Percentiles rank a stretch among this genome's conserved stretches.
These are phyloP conservation scores for Thamnophis elegans DNA, from an alignment of 2,797 vertebrate species.

Conservation along the genomic window DNA sequence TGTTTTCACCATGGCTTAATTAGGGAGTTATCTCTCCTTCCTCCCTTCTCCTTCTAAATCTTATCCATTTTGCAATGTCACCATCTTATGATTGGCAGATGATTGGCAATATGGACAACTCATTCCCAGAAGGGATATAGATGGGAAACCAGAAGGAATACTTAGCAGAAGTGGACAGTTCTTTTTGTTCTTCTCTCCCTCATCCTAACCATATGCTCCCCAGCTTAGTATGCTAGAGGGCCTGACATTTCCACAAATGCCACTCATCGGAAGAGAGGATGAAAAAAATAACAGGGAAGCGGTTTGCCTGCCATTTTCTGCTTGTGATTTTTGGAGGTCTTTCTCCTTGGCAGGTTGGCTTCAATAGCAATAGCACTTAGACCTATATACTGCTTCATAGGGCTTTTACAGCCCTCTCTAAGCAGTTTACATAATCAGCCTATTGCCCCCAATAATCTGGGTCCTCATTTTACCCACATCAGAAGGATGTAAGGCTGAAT, in stretches of 20 bases:
- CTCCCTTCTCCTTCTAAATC: not conserved
- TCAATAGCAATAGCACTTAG: not conserved
- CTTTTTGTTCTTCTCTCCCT: not conserved
- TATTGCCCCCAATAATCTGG: no score
- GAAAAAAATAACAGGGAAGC: constrained; percentile 40
- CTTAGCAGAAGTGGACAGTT: accelerated
- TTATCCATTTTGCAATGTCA: accelerated
- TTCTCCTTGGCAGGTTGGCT: not conserved
- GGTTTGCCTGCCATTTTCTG: not conserved
- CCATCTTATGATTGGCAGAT: not conserved
- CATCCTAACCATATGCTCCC: not conserved
- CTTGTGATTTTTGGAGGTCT: not conserved
- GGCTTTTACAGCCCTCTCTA: no score
- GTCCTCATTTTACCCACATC: no score
- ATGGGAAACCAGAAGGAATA: not conserved
- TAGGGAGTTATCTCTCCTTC: not conserved
- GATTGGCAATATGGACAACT: not conserved
- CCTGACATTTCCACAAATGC: constrained; percentile 32
- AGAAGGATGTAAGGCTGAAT: no score
- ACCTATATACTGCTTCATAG: no score
- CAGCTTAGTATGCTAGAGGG: not conserved
- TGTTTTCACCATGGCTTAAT: not conserved
- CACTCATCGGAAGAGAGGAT: not conserved
- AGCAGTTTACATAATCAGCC: no score
- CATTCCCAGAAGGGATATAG: not conserved